Evolutionary conservation across 2,888 invertebrate species (phyloP).

Genomic region (Phorcus lineatus): DNA sequence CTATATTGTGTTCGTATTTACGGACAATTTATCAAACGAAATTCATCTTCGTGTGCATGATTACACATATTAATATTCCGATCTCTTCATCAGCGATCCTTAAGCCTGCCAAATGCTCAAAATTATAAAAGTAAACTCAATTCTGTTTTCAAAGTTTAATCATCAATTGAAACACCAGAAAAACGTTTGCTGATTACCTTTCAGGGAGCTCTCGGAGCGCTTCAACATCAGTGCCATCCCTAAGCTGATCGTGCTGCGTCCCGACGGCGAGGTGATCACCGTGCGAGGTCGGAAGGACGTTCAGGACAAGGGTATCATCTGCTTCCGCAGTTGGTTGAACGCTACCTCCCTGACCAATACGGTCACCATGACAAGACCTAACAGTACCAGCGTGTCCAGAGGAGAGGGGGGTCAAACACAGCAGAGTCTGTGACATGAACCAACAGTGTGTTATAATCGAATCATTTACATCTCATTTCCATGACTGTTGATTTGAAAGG

Average conservation of each 20-base stretch:
- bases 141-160: background rate
- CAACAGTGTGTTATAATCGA: background rate
- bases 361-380: background rate
- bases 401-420: too few species aligned
- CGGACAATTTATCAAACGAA: too few species aligned
- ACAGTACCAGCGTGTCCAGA: too few species aligned
- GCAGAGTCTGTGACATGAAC: background rate
- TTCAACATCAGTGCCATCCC: constrained; percentile 76
- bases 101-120: too few species aligned
- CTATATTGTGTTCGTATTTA: too few species aligned
- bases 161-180: background rate
- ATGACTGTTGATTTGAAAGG: too few species aligned
- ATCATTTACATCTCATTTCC: too few species aligned
- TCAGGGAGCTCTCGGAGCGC: constrained; percentile 73
- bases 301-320: constrained; percentile 68
- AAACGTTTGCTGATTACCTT: constrained; percentile 36
- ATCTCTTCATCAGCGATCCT: too few species aligned
- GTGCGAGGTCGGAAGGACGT: constrained; percentile 76
- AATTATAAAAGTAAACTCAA: background rate
- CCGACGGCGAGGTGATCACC: constrained; percentile 75
- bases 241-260: constrained; percentile 75
- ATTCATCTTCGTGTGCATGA: too few species aligned
- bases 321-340: constrained; percentile 57
- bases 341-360: constrained; percentile 4
- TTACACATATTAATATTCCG: too few species aligned